Conservation (phyloP, 2,888 invertebrate species). For the Luperina nickerlii region DNA sequence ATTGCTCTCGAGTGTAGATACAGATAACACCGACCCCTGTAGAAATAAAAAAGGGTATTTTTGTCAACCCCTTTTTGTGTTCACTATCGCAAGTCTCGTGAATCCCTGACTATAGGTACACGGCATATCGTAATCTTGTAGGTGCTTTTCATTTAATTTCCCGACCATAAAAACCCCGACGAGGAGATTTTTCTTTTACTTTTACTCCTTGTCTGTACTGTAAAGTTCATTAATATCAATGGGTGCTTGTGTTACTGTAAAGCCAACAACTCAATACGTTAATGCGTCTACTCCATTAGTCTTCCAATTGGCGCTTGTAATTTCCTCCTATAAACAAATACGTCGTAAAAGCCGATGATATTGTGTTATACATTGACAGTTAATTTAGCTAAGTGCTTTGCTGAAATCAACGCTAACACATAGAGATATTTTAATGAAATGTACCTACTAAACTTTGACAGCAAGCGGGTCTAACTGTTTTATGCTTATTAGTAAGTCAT, state of each 20-base stretch:
- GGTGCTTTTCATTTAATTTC: conserved; percentile 29
- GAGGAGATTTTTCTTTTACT: background rate
- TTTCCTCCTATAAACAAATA: conserved; percentile 72
- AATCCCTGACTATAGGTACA: background rate
- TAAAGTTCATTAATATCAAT: conserved; percentile 23
- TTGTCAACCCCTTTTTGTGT: conserved; percentile 33
- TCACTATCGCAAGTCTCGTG: conserved; percentile 14
- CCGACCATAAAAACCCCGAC: background rate
- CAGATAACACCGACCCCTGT: conserved; percentile 31
- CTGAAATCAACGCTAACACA: conserved; percentile 58
- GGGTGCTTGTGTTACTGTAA: conserved; percentile 25
- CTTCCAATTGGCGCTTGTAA: conserved; percentile 67
- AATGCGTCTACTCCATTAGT: conserved; percentile 67
- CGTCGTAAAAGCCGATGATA: conserved; percentile 54
- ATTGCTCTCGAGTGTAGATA: too few relatives aligned
- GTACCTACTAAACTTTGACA: conserved; percentile 33
- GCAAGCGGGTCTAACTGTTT: background rate
- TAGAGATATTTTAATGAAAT: conserved; percentile 31
- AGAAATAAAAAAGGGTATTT: conserved; percentile 40
- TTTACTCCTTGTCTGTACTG: background rate
- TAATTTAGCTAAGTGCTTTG: conserved; percentile 73
- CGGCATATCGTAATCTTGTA: conserved; percentile 7
- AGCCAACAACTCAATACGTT: conserved; percentile 53
- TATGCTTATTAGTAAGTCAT: conserved; percentile 27
- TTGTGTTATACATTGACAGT: conserved; percentile 56